Conservation (phyloP, 2,888 invertebrate genomes). For the Tuta absoluta region DNA sequence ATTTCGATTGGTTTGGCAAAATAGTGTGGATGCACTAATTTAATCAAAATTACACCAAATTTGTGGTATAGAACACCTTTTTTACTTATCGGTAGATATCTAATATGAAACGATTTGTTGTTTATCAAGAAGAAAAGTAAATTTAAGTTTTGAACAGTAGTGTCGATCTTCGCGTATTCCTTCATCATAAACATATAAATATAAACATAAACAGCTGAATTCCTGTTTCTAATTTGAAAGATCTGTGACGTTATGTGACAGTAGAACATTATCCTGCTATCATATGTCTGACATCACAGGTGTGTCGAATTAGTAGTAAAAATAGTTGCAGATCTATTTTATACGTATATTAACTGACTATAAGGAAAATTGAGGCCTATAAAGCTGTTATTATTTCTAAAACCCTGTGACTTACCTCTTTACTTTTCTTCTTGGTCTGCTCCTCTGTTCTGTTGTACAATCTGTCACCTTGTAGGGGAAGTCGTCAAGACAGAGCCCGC, state of each 20-base stretch:
- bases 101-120: neutral
- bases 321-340: no score
- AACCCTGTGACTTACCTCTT: neutral
- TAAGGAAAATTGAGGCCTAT: no score
- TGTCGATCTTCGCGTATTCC: no score
- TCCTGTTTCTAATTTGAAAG: no score
- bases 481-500: constrained; percentile 62
- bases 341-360: no score
- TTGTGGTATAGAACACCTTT: constrained; percentile 1
- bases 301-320: no score
- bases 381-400: neutral
- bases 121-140: constrained; percentile 4
- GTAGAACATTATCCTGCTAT: no score
- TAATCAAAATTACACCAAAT: constrained; percentile 3
- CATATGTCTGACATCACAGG: no score
- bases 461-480: constrained; percentile 51
- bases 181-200: no score
- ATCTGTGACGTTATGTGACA: no score
- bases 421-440: neutral
- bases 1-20: neutral
- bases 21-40: neutral
- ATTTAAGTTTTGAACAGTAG: neutral
- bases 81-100: neutral
- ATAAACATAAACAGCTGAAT: no score
- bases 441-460: constrained; percentile 10